phyloP scores from a whole-genome alignment of 2,888 invertebrate species.

The Oxyteleia sp. region DNA sequence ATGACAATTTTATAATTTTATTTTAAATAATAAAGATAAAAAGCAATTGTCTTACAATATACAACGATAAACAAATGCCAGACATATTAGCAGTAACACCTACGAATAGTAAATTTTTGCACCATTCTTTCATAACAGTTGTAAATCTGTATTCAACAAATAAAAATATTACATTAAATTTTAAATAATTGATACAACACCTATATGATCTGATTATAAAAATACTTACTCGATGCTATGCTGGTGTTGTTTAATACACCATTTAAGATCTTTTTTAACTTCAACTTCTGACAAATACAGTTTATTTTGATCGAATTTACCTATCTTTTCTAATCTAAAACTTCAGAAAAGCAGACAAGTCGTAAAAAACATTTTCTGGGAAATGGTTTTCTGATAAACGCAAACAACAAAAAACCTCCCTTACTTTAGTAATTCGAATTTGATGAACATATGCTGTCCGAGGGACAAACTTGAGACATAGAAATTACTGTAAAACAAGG shows the following conservation, averaged over 20 bases:
- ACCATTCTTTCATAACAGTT: not conserved
- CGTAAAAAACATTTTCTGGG: too few species aligned
- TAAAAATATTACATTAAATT: too few species aligned
- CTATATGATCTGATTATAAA: too few species aligned
- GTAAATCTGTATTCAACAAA: conserved; percentile 16
- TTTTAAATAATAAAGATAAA: too few species aligned
- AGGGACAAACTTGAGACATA: not conserved
- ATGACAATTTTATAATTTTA: too few species aligned
- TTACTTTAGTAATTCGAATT: conserved; percentile 21
- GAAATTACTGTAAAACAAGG: conserved; percentile 12
- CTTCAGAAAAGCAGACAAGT: conserved; percentile 7
- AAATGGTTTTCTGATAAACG: not conserved
- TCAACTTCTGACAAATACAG: too few species aligned
- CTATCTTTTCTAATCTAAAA: conserved; percentile 16
- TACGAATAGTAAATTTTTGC: conserved; percentile 12
- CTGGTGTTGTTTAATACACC: too few species aligned
- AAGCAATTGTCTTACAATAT: conserved; percentile 16
- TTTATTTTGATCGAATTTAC: too few species aligned
- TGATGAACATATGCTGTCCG: conserved; percentile 14
- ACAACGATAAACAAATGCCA: conserved; percentile 36
- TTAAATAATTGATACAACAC: too few species aligned
- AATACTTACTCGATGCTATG: conserved; percentile 3
- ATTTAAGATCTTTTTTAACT: too few species aligned
- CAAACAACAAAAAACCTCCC: not conserved
- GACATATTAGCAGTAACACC: conserved; percentile 22